Percentiles rank a stretch among this genome's conserved stretches.
phyloP scores from a whole-genome alignment of 2,797 vertebrate species.

The Glyptemys insculpta region DNA sequence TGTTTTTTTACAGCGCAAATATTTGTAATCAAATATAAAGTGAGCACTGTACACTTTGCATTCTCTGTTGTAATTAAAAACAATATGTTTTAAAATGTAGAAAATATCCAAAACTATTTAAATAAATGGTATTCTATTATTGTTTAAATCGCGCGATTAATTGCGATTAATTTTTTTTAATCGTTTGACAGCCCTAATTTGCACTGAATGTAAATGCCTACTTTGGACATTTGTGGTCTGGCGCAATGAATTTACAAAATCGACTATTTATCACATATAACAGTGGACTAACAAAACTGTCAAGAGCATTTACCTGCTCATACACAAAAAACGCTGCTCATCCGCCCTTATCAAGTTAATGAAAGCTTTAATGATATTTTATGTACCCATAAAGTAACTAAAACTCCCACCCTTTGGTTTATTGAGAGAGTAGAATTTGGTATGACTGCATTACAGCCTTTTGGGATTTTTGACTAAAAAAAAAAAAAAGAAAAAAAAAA shows the following conservation, averaged over 20 bases:
- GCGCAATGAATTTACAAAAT: neutral
- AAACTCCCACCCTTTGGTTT: neutral
- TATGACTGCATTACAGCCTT: rapidly evolving
- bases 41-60: no score
- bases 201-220: rapidly evolving
- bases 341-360: neutral
- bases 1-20: no score
- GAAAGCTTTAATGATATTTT: neutral
- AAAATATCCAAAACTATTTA: no score
- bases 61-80: no score
- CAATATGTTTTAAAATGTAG: no score
- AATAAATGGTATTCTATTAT: no score
- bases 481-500: neutral
- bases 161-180: no score
- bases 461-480: neutral
- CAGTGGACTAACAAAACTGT: slow-evolving; percentile 21
- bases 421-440: neutral
- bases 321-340: neutral
- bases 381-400: neutral
- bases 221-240: neutral
- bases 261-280: neutral
- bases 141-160: no score
- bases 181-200: no score
- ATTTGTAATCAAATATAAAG: no score
- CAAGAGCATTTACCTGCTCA: neutral